Evolutionary conservation across 2,113 vertebrate species (phyloP), one percentile per base, ranked within the genome.

Genomic region (Erythrocebus patas): DNA sequence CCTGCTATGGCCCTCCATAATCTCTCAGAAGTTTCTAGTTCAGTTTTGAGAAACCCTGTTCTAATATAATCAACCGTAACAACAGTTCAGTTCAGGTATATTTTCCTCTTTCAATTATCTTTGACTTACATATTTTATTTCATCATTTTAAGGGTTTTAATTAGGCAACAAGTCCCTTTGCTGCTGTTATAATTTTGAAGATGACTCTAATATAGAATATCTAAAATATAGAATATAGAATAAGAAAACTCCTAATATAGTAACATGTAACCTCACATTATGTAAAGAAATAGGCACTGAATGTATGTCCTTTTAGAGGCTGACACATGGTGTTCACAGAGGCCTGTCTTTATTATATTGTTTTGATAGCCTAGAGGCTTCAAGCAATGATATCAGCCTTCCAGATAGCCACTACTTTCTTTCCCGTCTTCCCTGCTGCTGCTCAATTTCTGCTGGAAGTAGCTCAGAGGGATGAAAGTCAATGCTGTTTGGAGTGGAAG

Each of bases 181-280:
- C 50, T 89, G 32, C 50, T 92, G 6, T 92, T 95, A 82, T 8
- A 40, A 89, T 86, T 93, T 82, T 94, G 59, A 95, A 86, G 57
- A 92, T 50, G 78, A 93, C 79, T 91, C 25, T 93, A 81, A 88
- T 90, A 76, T 72, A 76, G 80, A 88, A 38, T 93, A 66, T 72
- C 72, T 85, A 81, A 91, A 91, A 88, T 70, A 83, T 16, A 87
- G 5, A 64, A 64, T 45, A 27, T 50, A 45, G 66, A 92, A 66
- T 73, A 95, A 92, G 38, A 48, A 70, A 81, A 83, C 27, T 23
- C 35, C 16, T 5, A 27, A 97, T 87, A 85, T n/a, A 86, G 72
- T 81, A 82, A 85, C 59, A 50, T 23, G 11, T 38, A 91, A 91
- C 43, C 3, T 91, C 43, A 27, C 35, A 70, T 79, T 83, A 75